Conservation (phyloP, 2,113 vertebrate species). For the Sylvietta virens region DNA sequence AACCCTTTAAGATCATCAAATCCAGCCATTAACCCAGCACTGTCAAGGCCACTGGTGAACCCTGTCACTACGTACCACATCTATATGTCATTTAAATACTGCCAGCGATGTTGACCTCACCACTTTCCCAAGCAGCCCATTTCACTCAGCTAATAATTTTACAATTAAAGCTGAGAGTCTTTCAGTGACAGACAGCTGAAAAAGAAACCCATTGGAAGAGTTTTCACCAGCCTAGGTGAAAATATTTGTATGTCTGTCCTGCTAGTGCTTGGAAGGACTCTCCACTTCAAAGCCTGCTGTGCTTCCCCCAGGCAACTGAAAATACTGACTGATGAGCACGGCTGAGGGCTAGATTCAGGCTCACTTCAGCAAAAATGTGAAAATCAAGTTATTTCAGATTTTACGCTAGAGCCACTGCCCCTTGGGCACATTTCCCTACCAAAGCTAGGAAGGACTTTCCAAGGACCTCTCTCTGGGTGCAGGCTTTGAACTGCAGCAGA, state of each 20-base stretch:
- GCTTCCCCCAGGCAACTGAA: background rate
- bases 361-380: background rate
- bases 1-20: background rate
- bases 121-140: background rate
- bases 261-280: background rate
- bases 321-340: background rate
- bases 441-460: background rate
- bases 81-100: background rate
- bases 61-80: background rate
- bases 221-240: background rate
- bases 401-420: background rate
- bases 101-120: background rate
- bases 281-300: background rate
- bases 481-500: background rate
- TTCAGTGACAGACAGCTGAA: background rate
- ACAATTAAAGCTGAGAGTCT: background rate
- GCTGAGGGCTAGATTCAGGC: background rate
- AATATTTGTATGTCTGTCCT: background rate
- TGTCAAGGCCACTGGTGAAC: background rate
- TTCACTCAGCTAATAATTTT: background rate
- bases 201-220: background rate
- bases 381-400: background rate
- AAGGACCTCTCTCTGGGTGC: background rate
- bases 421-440: background rate
- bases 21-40: background rate